A percentile compares a stretch with the other conserved stretches of the same genome.
These are phyloP conservation scores for Sminthurinus aureus DNA, from an alignment of 2,888 invertebrate genomes.

Conservation along the genomic window DNA sequence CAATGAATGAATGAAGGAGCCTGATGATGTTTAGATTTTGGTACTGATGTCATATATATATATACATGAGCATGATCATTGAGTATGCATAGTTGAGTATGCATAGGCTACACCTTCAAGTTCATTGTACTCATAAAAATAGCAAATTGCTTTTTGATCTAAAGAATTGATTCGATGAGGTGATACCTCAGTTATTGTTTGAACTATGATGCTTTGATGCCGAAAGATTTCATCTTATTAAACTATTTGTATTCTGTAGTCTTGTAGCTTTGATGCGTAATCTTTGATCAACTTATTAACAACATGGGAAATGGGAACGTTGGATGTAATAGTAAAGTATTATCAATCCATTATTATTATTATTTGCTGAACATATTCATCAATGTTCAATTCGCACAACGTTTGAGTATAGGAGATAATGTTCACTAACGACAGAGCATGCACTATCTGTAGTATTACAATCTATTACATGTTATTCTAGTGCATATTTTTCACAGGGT, in stretches of 20 bases:
- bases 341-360: not conserved
- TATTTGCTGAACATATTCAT: no score
- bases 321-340: not conserved
- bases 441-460: no score
- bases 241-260: not conserved
- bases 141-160: constrained; percentile 8
- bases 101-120: constrained; percentile 1
- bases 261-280: not conserved
- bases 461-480: not conserved
- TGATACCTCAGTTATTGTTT: not conserved
- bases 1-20: not conserved
- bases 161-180: constrained; percentile 9
- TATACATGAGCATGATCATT: no score
- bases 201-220: not conserved
- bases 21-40: not conserved
- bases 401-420: not conserved
- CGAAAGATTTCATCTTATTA: not conserved
- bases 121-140: constrained; percentile 35
- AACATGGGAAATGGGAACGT: not conserved
- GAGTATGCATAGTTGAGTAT: no score
- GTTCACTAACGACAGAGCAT: not conserved
- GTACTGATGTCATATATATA: not conserved
- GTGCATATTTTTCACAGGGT: no score
- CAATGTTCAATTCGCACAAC: no score
- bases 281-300: constrained; percentile 6